Base-by-base conservation (phyloP, 2,113 vertebrate genomes). In the Trichechus manatus region DNA sequence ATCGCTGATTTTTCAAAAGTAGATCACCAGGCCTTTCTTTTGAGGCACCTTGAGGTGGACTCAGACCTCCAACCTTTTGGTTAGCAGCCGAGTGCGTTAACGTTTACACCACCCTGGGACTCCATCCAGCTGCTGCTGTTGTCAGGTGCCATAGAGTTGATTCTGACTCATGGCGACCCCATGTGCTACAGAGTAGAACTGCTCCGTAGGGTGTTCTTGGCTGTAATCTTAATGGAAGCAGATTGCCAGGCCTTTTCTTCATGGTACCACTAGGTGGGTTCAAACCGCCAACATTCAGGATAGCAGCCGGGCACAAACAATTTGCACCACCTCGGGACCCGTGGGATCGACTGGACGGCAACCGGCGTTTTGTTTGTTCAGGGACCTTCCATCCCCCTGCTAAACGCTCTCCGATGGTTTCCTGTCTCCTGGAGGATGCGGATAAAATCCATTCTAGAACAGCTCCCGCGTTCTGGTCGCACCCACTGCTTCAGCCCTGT, bases 401-500 rank as follows among this genome's bases (percentile, higher is more conserved):
- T 75, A 25, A 44, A 19, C 31, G 36, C 15, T 3, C 17, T 56
- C 33, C 56, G 0, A 42, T 10, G 31, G 70, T 13, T 5, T 87
- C 17, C 36, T 9, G 19, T 29, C 8, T 36, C 31, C 79, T 2
- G 2, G 6, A 85, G 59, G 25, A 68, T 17, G 6, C 0, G 23
- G 61, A 87, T 20, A 13, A 9, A 23, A 29, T 25, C 20, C 20
- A 5, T 5, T 75, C 8, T 44, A 25, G 53, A 64, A 19, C 2
- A 68, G 68, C 6, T 27, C 3, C 42, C 13, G 0, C 4, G 0
- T 11, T 64, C 22, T 85, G 29, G 17, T 31, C 9, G 39, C 59
- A 13, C 3, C 9, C 17, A 4, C n/a, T 17, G 6, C 8, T 9
- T n/a, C 14, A 31, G 14, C 29, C 56, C n/a, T 5, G 22, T 1